Evolutionary conservation across 2,888 invertebrate genomes (phyloP).

Genomic region (Catocala nupta): DNA sequence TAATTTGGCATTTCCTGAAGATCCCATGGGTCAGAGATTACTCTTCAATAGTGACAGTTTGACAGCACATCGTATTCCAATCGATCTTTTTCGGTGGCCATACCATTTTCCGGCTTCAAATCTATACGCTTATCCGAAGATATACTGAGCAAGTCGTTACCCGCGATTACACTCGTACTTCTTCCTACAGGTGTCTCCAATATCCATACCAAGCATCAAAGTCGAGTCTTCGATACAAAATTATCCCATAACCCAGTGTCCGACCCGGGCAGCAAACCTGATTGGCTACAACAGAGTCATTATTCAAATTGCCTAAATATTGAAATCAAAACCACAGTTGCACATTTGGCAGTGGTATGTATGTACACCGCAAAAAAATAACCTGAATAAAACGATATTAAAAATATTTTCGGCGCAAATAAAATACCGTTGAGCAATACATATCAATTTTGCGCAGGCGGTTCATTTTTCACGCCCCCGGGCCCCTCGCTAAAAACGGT

Average conservation of each 20-base stretch:
- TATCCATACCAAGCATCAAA: no score
- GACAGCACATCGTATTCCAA: neutral
- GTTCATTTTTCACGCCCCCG: constrained; percentile 48
- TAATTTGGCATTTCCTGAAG: neutral
- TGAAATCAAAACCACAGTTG: no score
- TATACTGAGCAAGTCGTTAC: no score
- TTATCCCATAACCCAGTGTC: no score
- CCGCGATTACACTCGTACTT: no score
- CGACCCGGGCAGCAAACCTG: no score
- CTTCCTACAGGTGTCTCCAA: no score
- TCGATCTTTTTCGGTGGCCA: neutral
- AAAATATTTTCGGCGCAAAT: constrained; percentile 15
- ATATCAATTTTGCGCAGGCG: constrained; percentile 38
- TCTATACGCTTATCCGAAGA: neutral
- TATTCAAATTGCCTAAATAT: no score
- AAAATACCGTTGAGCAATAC: constrained; percentile 27
- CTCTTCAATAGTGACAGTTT: neutral
- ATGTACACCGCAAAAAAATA: neutral
- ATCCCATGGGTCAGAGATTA: neutral
- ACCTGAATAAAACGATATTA: neutral
- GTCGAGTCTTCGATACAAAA: no score
- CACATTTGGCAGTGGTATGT: no score
- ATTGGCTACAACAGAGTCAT: no score
- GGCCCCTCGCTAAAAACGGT: constrained; percentile 38
- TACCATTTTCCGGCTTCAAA: neutral